Evolutionary conservation across 2,888 invertebrate genomes (phyloP).

Genomic region (Heliconius ismenius): DNA sequence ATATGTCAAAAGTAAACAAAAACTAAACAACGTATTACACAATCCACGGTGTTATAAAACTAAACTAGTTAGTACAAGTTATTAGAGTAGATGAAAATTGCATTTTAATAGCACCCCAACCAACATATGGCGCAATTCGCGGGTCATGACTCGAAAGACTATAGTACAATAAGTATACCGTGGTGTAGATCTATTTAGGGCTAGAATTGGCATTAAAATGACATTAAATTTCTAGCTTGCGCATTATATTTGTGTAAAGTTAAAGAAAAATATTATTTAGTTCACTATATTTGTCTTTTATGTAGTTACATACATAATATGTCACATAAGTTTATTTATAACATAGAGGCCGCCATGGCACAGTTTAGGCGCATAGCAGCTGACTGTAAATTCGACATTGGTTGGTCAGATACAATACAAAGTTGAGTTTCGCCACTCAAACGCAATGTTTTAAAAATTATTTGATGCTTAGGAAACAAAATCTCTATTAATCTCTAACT

Average conservation of each 20-base stretch:
- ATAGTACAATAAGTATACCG: slow-evolving; percentile 43
- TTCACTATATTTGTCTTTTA: too few species aligned
- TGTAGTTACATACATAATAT: too few species aligned
- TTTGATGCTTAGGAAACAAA: too few species aligned
- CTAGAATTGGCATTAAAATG: slow-evolving; percentile 44
- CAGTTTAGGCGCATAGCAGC: background rate
- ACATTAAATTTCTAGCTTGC: background rate
- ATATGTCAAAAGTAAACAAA: slow-evolving; percentile 11
- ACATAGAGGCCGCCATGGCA: background rate
- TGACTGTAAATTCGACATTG: background rate
- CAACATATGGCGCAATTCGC: slow-evolving; percentile 60
- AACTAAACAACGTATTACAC: slow-evolving; percentile 11
- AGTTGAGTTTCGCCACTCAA: background rate
- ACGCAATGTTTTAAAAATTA: background rate
- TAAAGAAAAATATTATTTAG: too few species aligned
- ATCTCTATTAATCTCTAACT: too few species aligned
- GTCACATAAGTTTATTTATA: background rate
- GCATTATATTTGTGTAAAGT: background rate
- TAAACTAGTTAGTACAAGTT: slow-evolving; percentile 44
- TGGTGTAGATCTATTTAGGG: slow-evolving; percentile 37
- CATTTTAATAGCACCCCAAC: slow-evolving; percentile 57
- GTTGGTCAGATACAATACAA: background rate
- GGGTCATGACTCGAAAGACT: slow-evolving; percentile 46
- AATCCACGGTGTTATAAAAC: slow-evolving; percentile 37
- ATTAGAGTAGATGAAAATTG: slow-evolving; percentile 67